A percentile compares a stretch with the other conserved stretches of the same genome.
phyloP scores from a whole-genome alignment of 1,140 invertebrate species.

The Samia ricini region DNA sequence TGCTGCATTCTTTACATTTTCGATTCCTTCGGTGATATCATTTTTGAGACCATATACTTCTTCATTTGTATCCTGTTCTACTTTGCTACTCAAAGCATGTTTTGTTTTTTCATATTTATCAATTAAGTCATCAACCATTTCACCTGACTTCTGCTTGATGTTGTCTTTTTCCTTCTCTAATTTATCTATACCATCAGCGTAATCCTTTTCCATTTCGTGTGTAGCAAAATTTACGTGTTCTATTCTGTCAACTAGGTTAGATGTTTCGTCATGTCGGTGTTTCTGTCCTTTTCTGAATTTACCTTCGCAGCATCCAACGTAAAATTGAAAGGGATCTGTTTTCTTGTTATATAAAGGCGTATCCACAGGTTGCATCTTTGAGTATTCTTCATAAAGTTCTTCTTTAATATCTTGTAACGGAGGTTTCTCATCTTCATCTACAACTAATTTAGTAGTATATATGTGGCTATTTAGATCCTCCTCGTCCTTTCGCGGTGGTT shows the following conservation, averaged over 20 bases:
- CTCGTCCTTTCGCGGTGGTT: constrained; percentile 55
- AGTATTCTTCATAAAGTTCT: constrained; percentile 65
- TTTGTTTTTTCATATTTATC: constrained; percentile 43
- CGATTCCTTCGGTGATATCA: constrained; percentile 38
- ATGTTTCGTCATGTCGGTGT: constrained; percentile 67
- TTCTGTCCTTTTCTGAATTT: constrained; percentile 55
- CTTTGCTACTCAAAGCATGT: constrained; percentile 45
- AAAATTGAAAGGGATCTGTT: constrained; percentile 57
- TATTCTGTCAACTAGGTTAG: constrained; percentile 57
- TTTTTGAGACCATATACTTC: constrained; percentile 36
- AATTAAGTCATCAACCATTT: constrained; percentile 44
- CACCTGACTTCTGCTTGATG: constrained; percentile 42
- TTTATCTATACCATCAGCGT: constrained; percentile 47
- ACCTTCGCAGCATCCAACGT: constrained; percentile 57
- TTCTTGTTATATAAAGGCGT: constrained; percentile 44
- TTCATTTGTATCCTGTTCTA: constrained; percentile 35
- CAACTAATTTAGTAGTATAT: constrained; percentile 63
- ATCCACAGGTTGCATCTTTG: constrained; percentile 67
- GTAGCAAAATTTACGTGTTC: constrained; percentile 59
- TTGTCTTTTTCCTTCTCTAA: constrained; percentile 53
- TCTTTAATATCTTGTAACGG: constrained; percentile 43
- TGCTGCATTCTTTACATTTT: constrained; percentile 40
- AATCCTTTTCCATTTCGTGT: constrained; percentile 51
- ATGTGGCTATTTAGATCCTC: constrained; percentile 57
- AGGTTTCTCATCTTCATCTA: constrained; percentile 58